Evolutionary conservation across 2,113 vertebrate genomes (phyloP).

Genomic region (Tetrax tetrax): DNA sequence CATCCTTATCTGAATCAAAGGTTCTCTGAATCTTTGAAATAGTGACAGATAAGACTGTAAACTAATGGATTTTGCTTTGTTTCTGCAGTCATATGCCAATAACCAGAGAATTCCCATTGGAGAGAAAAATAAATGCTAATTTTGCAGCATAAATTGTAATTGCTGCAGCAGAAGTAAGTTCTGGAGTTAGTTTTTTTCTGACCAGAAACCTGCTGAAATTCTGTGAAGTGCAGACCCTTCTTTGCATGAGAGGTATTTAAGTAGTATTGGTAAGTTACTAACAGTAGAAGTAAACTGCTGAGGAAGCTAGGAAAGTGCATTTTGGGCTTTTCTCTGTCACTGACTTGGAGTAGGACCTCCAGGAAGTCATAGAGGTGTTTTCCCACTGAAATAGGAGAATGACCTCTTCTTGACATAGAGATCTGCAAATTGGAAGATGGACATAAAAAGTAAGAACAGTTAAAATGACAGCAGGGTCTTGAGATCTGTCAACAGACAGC

Average conservation of each 20-base stretch:
- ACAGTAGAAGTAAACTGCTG: not conserved
- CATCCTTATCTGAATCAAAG: not conserved
- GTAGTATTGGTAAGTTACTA: not conserved
- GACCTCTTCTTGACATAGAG: not conserved
- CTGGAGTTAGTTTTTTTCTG: not conserved
- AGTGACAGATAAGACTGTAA: not conserved
- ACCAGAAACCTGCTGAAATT: not conserved
- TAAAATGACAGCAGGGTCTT: not conserved
- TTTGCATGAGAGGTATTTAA: not conserved
- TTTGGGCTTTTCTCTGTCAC: not conserved
- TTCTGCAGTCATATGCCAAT: not conserved
- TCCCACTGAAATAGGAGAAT: not conserved
- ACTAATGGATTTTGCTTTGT: not conserved
- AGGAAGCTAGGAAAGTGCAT: not conserved
- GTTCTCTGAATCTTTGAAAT: not conserved
- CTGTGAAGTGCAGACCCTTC: not conserved
- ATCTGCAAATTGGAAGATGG: not conserved
- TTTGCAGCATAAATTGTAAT: not conserved
- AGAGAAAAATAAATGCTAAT: not conserved
- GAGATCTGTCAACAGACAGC: not conserved
- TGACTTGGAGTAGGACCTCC: not conserved
- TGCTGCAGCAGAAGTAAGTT: not conserved
- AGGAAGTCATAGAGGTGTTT: not conserved
- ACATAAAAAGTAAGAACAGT: not conserved
- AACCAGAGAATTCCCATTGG: not conserved